Base-by-base conservation (phyloP, 2,113 vertebrate species). In the Tichodroma muraria region DNA sequence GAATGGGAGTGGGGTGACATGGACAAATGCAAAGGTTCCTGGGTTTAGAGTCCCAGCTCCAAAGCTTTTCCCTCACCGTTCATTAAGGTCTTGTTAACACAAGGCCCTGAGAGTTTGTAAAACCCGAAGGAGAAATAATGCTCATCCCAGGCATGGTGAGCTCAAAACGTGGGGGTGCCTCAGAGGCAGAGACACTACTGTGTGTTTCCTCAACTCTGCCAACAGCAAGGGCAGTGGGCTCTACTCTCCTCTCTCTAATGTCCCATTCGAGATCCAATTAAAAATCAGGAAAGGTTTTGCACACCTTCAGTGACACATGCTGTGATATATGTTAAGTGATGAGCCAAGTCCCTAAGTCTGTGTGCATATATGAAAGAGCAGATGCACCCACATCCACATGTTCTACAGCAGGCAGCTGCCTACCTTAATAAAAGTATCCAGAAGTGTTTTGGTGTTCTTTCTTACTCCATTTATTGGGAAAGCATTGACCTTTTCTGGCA, bases 361-460 rank as follows among this genome's bases (percentile, higher is more conserved):
- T 0, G 0, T 52, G 75, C 14, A 8, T 15, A 6, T 44, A 3
- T 4, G 14, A 42, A 38, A 60, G 44, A 53, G 42, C 28, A 80
- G 59, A 50, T 42, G 42, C 17, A 27, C 38, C 24, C 72, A 40
- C 6, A 7, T 10, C 2, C 1, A 2, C 17, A 8, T 10, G 3
- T 80, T 53, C 37, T 68, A 12, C 40, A 11, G 33, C 2, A 28
- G 35, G 33, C 1, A 3, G 30, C 52, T 66, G 27, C 42, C 30
- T 25, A 3, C 44, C 5, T 75, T 25, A 78, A 56, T 81, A 38
- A 50, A 73, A 89, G 35, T 57, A 72, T 69, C 28, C 14, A 6
- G 31, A 84, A n/a, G 11, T 18, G 91, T 91, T 35, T 42, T 65
- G 10, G 9, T 30, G 18, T 42, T 65, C 8, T 52, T 89, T 69